Evolutionary conservation across 2,888 invertebrate genomes (phyloP), one percentile per base, ranked within the genome.

Genomic region (Anaspis maculata): DNA sequence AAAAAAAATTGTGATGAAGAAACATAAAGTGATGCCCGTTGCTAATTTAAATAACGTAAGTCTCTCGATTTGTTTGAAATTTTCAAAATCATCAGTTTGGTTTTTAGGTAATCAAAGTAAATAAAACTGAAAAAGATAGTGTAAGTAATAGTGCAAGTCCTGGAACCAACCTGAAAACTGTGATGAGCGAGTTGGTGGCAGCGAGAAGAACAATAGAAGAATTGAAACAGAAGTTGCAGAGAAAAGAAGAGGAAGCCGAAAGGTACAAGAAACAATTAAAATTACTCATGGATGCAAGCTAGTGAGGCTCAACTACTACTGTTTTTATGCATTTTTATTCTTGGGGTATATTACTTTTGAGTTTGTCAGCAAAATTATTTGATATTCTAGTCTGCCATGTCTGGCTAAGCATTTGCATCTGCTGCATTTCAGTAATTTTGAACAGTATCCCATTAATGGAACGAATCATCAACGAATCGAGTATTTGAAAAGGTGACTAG

Each of bases 1-100:
- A 5, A 61, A 57, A 36, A 45, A 58, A 34, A 52, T 64, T 9
- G 59, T 63, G 2, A 62, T 65, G 61, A 61, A 59, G 41, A 65
- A 59, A 39, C 61, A 56, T 44, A 59, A 59, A 43, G 36, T 56
- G 4, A 48, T 53, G 14, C 56, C 59, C 2, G 45, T 62, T 27
- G 44, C 50, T 11, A 47, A 37, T 19, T 41, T 45, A 19, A 45
- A 47, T 28, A 37, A 34, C 27, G 46, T 52, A 39, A 45, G 46
- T 27, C 13, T 24, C 22, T 21, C 15, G 6, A 33, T 34, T 21
- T 30, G 11, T 34, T 27, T 30, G n/a, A n/a, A 15, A 25, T 37
- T 13, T 27, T 15, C 5, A 19, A 15, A 14, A 9, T 27, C 13
- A 25, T 10, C 25, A 9, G 16, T 13, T 21, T 16, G 9, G 1